These are phyloP conservation scores for Poeciliopsis occidentalis DNA, from an alignment of 2,113 vertebrate genomes.

Conservation along the genomic window DNA sequence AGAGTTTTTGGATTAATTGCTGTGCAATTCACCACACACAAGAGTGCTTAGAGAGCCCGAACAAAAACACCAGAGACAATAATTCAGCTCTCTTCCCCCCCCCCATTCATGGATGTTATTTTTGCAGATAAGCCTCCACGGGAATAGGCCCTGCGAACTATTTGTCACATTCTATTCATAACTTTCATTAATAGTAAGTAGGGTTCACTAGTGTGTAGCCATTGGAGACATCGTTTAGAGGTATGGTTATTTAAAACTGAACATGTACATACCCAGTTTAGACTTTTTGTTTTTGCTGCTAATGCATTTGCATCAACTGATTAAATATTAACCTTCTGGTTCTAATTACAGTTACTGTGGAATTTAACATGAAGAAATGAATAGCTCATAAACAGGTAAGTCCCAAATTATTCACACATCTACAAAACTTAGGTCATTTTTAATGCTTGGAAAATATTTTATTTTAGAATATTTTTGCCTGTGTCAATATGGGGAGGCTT, in stretches of 20 bases:
- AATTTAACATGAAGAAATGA: too few species aligned
- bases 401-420: too few species aligned
- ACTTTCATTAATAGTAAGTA: constrained; percentile 42
- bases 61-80: constrained; percentile 44
- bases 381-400: too few species aligned
- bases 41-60: constrained; percentile 54
- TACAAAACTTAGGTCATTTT: background rate
- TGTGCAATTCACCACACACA: constrained; percentile 66
- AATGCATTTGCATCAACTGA: background rate
- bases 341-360: background rate
- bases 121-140: constrained; percentile 52
- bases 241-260: constrained; percentile 8
- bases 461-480: background rate
- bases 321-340: background rate
- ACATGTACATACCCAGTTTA: background rate
- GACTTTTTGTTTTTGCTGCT: background rate
- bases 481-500: background rate
- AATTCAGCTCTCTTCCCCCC: constrained; percentile 26
- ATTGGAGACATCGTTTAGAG: constrained; percentile 44
- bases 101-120: constrained; percentile 38
- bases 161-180: constrained; percentile 48
- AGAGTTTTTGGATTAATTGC: constrained; percentile 79
- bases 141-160: constrained; percentile 49
- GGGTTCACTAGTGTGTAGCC: constrained; percentile 43
- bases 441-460: background rate